Evolutionary conservation across 2,797 vertebrate genomes (phyloP).

Genomic region (Chanos chanos): DNA sequence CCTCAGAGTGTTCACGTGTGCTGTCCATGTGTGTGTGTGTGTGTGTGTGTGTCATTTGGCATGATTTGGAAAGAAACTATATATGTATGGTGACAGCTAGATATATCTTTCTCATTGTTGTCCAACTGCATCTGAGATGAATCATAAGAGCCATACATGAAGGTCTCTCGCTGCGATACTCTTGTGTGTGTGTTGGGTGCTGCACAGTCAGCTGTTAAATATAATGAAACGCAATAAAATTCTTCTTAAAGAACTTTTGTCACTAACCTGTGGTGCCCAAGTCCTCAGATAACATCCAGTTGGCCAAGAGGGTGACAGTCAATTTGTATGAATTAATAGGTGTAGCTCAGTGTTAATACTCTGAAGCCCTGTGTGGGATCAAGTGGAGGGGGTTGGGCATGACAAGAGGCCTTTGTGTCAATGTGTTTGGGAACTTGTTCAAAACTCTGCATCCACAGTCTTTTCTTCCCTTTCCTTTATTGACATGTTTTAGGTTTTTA

Average conservation of each 20-base stretch:
- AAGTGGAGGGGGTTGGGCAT: slow-evolving; percentile 23
- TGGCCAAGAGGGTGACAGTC: slow-evolving; percentile 30
- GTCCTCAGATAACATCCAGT: slow-evolving; percentile 24
- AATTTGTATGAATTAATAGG: slow-evolving; percentile 45
- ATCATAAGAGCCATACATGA: no score
- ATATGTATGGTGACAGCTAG: no score
- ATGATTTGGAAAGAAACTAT: no score
- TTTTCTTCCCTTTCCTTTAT: slow-evolving; percentile 24
- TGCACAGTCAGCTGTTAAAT: slow-evolving; percentile 19
- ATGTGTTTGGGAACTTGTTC: slow-evolving; percentile 15
- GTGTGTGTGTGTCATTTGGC: no score
- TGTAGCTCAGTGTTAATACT: slow-evolving; percentile 11
- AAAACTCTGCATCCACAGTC: not conserved
- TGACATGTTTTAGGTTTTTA: slow-evolving; percentile 36
- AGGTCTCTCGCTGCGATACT: no score
- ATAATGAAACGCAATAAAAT: slow-evolving; percentile 43
- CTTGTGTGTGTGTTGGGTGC: not conserved
- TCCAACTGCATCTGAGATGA: no score
- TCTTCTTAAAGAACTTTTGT: slow-evolving; percentile 31
- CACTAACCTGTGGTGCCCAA: slow-evolving; percentile 12
- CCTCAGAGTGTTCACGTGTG: no score
- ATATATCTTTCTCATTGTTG: no score
- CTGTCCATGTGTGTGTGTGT: no score
- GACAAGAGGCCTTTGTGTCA: slow-evolving; percentile 29
- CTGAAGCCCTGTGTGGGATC: slow-evolving; percentile 26